Percentiles rank a stretch among this genome's conserved stretches.
Conservation (phyloP, 2,888 invertebrate genomes). For the Vesta saturnalis region DNA sequence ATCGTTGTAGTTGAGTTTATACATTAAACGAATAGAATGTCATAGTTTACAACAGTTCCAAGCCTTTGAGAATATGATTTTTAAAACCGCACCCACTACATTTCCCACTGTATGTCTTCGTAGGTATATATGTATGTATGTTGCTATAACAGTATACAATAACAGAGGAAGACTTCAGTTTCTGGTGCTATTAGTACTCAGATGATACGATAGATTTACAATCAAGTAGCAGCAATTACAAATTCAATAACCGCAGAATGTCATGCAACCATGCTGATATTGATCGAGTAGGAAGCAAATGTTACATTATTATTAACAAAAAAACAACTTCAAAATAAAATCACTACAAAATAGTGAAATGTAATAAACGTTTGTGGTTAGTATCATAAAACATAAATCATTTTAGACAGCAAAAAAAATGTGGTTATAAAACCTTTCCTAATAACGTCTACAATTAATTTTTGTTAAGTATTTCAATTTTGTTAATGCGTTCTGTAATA, state of each 20-base stretch:
- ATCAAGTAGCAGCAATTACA: conserved; percentile 28
- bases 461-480: too few species aligned
- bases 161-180: conserved; percentile 26
- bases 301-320: not conserved
- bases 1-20: not conserved
- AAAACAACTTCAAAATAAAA: too few species aligned
- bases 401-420: too few species aligned
- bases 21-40: conserved; percentile 5
- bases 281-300: conserved; percentile 17
- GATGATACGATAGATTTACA: conserved; percentile 16
- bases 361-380: too few species aligned
- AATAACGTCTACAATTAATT: too few species aligned
- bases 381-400: too few species aligned
- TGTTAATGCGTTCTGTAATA: too few species aligned
- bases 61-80: conserved; percentile 23
- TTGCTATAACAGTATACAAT: conserved; percentile 20
- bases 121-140: conserved; percentile 16
- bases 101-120: conserved; percentile 27
- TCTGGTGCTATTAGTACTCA: conserved; percentile 29
- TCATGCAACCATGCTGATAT: conserved; percentile 19
- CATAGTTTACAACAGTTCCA: conserved; percentile 20
- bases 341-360: too few species aligned
- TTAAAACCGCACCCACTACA: conserved; percentile 26
- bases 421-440: too few species aligned
- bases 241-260: conserved; percentile 26